phyloP scores from a whole-genome alignment of 2,797 vertebrate genomes.

The Botia kubotai region DNA sequence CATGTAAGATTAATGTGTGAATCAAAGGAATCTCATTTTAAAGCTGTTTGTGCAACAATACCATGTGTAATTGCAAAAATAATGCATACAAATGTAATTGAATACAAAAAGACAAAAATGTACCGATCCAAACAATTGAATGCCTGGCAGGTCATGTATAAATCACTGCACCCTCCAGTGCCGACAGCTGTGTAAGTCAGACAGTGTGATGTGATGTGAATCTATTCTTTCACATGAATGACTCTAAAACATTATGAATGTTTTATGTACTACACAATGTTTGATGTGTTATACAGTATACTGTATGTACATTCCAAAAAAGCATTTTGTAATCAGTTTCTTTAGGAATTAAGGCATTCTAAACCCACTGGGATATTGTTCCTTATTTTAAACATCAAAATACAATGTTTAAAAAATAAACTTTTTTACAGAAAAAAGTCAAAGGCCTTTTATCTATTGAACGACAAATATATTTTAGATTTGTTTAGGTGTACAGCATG shows the following conservation, averaged over 20 bases:
- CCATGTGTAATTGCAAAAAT: background rate
- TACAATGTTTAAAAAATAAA: no score
- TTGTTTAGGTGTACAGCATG: no score
- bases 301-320: background rate
- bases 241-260: background rate
- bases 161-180: background rate
- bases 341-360: no score
- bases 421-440: no score
- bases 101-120: background rate
- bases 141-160: background rate
- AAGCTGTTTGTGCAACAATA: no score
- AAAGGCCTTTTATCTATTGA: no score
- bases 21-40: no score
- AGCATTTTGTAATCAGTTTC: no score
- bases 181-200: background rate
- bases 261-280: background rate
- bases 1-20: background rate
- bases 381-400: no score
- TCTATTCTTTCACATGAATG: conserved; percentile 8
- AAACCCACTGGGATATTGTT: no score
- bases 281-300: no score
- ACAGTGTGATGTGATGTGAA: conserved; percentile 20
- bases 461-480: no score
- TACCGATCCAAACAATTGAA: background rate
- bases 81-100: background rate